These are phyloP conservation scores for Propithecus perrieri DNA, from an alignment of 2,797 vertebrate genomes.

Conservation along the genomic window DNA sequence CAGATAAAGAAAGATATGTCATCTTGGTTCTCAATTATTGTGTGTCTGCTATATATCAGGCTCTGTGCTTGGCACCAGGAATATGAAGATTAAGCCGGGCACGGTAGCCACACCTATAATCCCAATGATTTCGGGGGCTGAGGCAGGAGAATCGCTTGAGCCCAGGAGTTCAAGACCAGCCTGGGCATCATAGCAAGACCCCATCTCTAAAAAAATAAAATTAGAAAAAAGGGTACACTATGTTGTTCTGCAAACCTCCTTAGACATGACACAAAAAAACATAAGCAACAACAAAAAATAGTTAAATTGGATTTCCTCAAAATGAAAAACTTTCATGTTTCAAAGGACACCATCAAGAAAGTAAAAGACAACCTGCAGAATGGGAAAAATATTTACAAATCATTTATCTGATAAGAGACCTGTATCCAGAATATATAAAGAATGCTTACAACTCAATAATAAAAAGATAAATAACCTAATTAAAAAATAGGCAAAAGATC, in stretches of 20 bases:
- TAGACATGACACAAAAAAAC: not conserved
- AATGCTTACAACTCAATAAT: not conserved
- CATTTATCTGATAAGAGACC: not conserved
- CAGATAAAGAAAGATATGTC: not conserved
- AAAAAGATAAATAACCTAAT: not conserved
- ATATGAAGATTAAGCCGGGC: not conserved
- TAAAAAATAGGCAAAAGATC: not conserved
- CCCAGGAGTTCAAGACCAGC: not conserved
- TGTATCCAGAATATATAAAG: not conserved
- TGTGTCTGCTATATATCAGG: not conserved
- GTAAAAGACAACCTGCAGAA: not conserved
- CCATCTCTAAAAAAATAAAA: not conserved
- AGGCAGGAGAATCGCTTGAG: not conserved
- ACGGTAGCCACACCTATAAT: not conserved
- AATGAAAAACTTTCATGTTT: not conserved
- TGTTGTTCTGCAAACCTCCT: not conserved
- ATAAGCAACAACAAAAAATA: not conserved
- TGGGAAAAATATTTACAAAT: constrained; percentile 1
- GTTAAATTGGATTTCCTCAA: not conserved
- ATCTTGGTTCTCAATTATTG: not conserved
- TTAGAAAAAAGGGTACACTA: not conserved
- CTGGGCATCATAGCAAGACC: not conserved
- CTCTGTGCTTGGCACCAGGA: constrained; percentile 24
- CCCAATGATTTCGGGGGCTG: not conserved
- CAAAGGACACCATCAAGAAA: not conserved